These are phyloP conservation scores for Buathra laborator DNA, from an alignment of 2,888 invertebrate species.

Conservation along the genomic window DNA sequence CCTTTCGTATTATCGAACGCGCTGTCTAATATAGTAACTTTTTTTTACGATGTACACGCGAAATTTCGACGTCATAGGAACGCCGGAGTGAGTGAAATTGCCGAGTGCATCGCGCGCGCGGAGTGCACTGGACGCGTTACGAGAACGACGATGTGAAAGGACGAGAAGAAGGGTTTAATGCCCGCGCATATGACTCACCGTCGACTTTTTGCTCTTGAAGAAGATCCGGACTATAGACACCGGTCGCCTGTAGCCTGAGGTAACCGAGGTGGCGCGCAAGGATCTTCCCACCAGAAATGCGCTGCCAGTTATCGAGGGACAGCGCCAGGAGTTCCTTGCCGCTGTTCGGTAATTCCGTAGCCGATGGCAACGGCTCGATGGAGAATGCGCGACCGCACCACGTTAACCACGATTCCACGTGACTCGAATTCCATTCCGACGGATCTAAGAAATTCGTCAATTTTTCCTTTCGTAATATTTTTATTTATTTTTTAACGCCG, in stretches of 20 bases:
- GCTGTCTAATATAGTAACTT: background rate
- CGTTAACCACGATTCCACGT: slow-evolving; percentile 88
- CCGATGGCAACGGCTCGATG: slow-evolving; percentile 86
- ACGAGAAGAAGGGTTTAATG: slow-evolving; percentile 40
- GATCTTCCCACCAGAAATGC: slow-evolving; percentile 86
- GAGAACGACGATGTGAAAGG: slow-evolving; percentile 30
- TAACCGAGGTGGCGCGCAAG: slow-evolving; percentile 89
- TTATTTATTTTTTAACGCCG: background rate
- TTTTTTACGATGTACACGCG: slow-evolving; percentile 42
- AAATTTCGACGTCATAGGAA: slow-evolving; percentile 56
- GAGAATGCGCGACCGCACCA: slow-evolving; percentile 88
- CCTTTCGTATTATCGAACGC: background rate
- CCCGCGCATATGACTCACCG: slow-evolving; percentile 67
- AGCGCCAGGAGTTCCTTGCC: slow-evolving; percentile 88
- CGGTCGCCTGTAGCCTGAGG: slow-evolving; percentile 87
- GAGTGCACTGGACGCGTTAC: slow-evolving; percentile 58
- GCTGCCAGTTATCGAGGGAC: slow-evolving; percentile 88
- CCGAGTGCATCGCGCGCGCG: slow-evolving; percentile 28
- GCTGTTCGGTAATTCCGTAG: slow-evolving; percentile 86
- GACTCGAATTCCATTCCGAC: slow-evolving; percentile 87
- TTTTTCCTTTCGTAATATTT: slow-evolving; percentile 9
- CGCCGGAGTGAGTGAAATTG: slow-evolving; percentile 32
- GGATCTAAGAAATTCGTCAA: slow-evolving; percentile 86
- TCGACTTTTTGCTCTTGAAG: slow-evolving; percentile 86
- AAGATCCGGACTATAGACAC: slow-evolving; percentile 86